A percentile compares a stretch with the other conserved stretches of the same genome.
Conservation (phyloP, 2,797 vertebrate genomes). For the Fistularia tabacaria region DNA sequence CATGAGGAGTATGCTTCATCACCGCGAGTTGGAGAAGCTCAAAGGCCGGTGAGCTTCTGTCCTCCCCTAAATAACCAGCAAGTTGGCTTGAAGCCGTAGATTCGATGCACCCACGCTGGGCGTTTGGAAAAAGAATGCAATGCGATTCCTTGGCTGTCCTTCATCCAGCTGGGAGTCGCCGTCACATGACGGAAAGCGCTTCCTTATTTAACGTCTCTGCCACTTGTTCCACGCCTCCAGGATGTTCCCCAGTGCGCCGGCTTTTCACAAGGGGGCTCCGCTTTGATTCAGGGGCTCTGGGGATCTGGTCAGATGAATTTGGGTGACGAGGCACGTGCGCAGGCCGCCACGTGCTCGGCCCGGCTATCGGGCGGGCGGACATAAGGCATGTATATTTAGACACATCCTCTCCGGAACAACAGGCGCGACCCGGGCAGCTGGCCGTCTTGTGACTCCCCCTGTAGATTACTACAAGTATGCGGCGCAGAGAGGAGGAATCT, state of each 20-base stretch:
- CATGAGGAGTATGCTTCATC: slow-evolving; percentile 97
- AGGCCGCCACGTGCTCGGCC: slow-evolving; percentile 43
- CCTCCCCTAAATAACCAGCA: too few species aligned
- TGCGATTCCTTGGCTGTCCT: neutral
- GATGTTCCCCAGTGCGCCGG: too few species aligned
- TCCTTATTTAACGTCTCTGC: too few species aligned
- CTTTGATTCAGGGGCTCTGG: slow-evolving; percentile 12
- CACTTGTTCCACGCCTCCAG: too few species aligned
- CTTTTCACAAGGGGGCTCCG: slow-evolving; percentile 4
- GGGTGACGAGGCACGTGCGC: slow-evolving; percentile 46
- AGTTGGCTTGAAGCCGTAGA: too few species aligned
- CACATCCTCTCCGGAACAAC: slow-evolving; percentile 68
- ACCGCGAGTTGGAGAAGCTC: slow-evolving; percentile 95
- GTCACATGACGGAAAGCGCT: too few species aligned
- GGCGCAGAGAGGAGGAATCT: too few species aligned
- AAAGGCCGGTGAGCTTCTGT: slow-evolving; percentile 86
- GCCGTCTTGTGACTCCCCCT: slow-evolving; percentile 61
- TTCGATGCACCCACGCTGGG: too few species aligned
- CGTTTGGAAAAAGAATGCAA: too few species aligned
- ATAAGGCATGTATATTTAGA: slow-evolving; percentile 71
- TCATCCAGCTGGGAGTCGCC: neutral
- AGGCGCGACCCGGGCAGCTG: slow-evolving; percentile 62
- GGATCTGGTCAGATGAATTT: slow-evolving; percentile 24
- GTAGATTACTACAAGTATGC: slow-evolving; percentile 61
- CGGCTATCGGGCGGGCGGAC: slow-evolving; percentile 43